Base-by-base conservation (phyloP, 2,113 vertebrate genomes). In the Neolamprologus sp. region DNA sequence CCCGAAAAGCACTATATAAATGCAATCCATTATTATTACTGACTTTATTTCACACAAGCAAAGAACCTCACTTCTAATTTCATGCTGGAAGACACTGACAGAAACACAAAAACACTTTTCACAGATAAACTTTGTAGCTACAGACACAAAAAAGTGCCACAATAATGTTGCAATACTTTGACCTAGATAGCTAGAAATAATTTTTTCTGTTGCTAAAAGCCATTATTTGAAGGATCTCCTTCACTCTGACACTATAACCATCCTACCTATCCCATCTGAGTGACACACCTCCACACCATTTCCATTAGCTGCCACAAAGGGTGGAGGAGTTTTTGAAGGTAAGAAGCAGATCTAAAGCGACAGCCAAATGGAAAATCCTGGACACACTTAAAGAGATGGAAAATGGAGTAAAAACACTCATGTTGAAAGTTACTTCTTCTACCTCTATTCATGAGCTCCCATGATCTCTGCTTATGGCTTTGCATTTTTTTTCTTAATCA, bases 301-400 rank as follows among this genome's bases (percentile, higher is more conserved):
- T 83, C 85, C 85, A 88, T 91, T 84, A 87, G 85, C 89, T 89
- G 80, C 80, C 75, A 73, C 10, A 26, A 83, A 63, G 83, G 81
- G 63, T 17, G 54, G 81, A 92, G 35, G 85, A 83, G 30, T 79
- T 90, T 45, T 68, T 7, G 17, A 63, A 85, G 57, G 89, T 83
- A 65, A 55, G 87, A 94, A 78, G 45, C 35, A 65, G 78, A 92
- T 86, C 78, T 75, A 55, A 85, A 81, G 88, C 82, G 91, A 92
- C 91, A 91, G 90, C 80, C 85, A 91, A 91, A 92, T 91, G 93
- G 92, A 93, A 93, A 90, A 60, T 85, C 79, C 86, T 84, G 75
- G 81, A 90, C 85, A 90, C 92, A 88, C 90, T 90, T 85, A 55
- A 60, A 88, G 73, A 83, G 57, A 86, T 3, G 6, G 30, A 63